phyloP scores from a whole-genome alignment of 2,113 vertebrate species.

The Tapirus terrestris region DNA sequence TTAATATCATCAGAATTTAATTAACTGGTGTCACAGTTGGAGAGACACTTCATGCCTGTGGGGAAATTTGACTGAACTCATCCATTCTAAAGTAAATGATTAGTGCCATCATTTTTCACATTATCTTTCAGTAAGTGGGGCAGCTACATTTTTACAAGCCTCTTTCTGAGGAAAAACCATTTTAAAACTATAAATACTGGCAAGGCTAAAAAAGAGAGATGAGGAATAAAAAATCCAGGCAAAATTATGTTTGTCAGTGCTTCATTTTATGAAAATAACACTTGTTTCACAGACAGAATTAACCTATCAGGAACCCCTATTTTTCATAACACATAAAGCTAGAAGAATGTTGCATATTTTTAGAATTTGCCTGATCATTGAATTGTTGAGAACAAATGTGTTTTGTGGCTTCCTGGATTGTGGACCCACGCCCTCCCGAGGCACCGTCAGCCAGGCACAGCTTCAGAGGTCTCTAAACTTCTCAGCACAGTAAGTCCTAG shows the following conservation, averaged over 20 bases:
- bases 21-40: constrained; percentile 41
- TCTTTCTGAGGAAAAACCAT: background rate
- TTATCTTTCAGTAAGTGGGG: background rate
- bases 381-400: background rate
- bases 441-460: background rate
- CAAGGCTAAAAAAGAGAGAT: background rate
- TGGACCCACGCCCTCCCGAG: background rate
- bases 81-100: constrained; percentile 38
- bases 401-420: background rate
- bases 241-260: background rate
- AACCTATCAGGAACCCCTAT: background rate
- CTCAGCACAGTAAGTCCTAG: background rate
- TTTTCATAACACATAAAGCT: background rate
- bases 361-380: background rate
- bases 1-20: constrained; percentile 43
- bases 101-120: background rate
- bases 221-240: background rate
- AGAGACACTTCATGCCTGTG: background rate
- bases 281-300: constrained; percentile 23
- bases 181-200: background rate
- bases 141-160: background rate
- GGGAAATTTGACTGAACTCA: constrained; percentile 37
- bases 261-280: constrained; percentile 13
- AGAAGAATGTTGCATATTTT: background rate
- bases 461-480: background rate